phyloP scores from a whole-genome alignment of 2,888 invertebrate genomes.

The Metopia argyrocephala region DNA sequence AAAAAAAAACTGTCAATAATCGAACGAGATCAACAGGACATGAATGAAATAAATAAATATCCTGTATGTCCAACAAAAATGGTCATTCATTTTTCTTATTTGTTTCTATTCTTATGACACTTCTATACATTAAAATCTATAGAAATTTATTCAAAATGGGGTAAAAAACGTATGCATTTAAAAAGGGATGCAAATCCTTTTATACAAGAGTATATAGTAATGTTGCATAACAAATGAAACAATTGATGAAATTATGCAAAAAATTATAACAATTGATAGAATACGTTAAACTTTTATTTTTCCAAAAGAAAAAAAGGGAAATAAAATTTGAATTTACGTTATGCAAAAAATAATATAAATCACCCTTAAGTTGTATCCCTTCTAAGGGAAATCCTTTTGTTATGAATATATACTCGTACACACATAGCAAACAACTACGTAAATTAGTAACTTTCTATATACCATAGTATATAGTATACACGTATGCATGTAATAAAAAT shows the following conservation, averaged over 20 bases:
- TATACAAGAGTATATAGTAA: not conserved
- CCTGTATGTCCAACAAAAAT: slow-evolving; percentile 22
- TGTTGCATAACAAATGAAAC: too few species aligned
- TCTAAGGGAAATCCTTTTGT: slow-evolving; percentile 33
- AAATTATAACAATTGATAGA: slow-evolving; percentile 13
- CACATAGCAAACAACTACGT: too few species aligned
- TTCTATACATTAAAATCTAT: slow-evolving; percentile 33
- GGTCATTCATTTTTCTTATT: slow-evolving; percentile 57
- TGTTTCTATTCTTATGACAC: slow-evolving; percentile 21
- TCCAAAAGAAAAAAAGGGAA: slow-evolving; percentile 3
- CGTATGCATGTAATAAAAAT: not conserved
- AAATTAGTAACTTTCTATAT: too few species aligned
- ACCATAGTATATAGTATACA: too few species aligned
- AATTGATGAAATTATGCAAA: slow-evolving; percentile 64
- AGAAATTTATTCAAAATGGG: slow-evolving; percentile 44
- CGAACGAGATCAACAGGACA: not conserved
- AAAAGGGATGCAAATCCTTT: slow-evolving; percentile 33
- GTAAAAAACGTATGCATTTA: slow-evolving; percentile 33
- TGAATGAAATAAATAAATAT: slow-evolving; percentile 20
- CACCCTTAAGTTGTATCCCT: slow-evolving; percentile 13
- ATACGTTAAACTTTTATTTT: slow-evolving; percentile 44
- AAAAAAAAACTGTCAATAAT: slow-evolving; percentile 46
- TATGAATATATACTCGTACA: not conserved
- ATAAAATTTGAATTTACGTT: slow-evolving; percentile 46
- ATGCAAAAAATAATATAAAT: not conserved